Percentiles rank a stretch among this genome's conserved stretches.
phyloP scores from a whole-genome alignment of 2,113 vertebrate species.

The Mormyrus lacerda region DNA sequence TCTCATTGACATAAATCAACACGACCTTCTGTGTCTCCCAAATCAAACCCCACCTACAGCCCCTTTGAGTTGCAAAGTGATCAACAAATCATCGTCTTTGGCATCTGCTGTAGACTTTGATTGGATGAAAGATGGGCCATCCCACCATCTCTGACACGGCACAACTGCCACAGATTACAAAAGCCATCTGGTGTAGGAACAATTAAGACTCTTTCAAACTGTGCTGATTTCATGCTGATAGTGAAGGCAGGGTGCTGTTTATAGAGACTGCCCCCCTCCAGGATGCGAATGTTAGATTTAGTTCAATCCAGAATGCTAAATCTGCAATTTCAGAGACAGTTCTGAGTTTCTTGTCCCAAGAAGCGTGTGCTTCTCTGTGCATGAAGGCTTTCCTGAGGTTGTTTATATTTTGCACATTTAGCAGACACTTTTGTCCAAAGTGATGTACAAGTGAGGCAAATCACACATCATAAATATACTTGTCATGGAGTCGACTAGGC shows the following conservation, averaged over 20 bases:
- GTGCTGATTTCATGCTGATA: background rate
- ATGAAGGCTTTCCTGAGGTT: background rate
- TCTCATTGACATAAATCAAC: background rate
- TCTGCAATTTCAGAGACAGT: background rate
- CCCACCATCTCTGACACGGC: background rate
- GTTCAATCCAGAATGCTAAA: background rate
- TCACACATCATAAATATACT: background rate
- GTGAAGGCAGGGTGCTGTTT: background rate
- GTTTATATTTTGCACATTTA: background rate
- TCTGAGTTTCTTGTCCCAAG: background rate
- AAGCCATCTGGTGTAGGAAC: slow-evolving; percentile 10
- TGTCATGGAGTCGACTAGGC: background rate
- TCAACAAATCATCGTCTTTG: background rate
- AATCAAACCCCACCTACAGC: background rate
- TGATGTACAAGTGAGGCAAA: background rate
- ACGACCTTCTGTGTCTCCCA: background rate
- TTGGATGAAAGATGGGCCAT: background rate
- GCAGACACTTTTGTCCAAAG: background rate
- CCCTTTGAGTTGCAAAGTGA: background rate
- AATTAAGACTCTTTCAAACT: slow-evolving; percentile 11
- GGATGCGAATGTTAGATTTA: background rate
- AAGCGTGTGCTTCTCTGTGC: background rate
- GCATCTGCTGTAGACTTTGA: background rate
- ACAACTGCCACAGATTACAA: background rate
- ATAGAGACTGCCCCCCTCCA: background rate